A percentile compares a stretch with the other conserved stretches of the same genome.
These are phyloP conservation scores for Archegozetes longisetosus DNA, from an alignment of 1,140 invertebrate genomes.

Conservation along the genomic window DNA sequence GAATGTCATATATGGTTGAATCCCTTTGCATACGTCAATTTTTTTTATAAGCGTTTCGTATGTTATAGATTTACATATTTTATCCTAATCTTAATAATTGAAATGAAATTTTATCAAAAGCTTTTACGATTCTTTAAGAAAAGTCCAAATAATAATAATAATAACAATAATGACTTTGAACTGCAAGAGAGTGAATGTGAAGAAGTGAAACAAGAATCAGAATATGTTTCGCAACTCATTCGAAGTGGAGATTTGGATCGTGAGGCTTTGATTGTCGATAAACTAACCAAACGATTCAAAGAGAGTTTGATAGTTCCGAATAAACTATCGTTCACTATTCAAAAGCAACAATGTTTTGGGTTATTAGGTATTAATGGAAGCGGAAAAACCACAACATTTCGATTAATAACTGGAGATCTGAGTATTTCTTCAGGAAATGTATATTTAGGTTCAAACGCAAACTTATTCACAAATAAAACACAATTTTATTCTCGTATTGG, in stretches of 20 bases:
- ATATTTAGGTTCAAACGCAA: too few relatives aligned
- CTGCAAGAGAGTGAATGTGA: neutral
- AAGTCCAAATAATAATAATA: neutral
- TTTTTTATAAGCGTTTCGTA: neutral
- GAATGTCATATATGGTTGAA: neutral
- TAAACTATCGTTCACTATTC: too few relatives aligned
- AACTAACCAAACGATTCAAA: constrained; percentile 6
- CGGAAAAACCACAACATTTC: too few relatives aligned
- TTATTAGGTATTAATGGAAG: too few relatives aligned
- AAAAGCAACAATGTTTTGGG: too few relatives aligned
- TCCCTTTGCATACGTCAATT: neutral
- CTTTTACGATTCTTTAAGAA: neutral
- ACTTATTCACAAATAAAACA: too few relatives aligned
- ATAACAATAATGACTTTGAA: neutral
- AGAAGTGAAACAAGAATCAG: constrained; percentile 26
- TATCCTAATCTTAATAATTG: neutral
- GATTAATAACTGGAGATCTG: too few relatives aligned
- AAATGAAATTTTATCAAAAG: neutral
- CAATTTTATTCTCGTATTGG: too few relatives aligned
- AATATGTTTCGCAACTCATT: constrained; percentile 26
- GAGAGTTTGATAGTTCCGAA: constrained; percentile 21
- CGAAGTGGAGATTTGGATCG: neutral
- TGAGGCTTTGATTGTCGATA: too few relatives aligned
- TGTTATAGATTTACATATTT: neutral
- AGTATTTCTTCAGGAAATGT: too few relatives aligned